Evolutionary conservation across 2,888 invertebrate species (phyloP), one percentile per base, ranked within the genome.

Genomic region (Patella ulyssiponensis): DNA sequence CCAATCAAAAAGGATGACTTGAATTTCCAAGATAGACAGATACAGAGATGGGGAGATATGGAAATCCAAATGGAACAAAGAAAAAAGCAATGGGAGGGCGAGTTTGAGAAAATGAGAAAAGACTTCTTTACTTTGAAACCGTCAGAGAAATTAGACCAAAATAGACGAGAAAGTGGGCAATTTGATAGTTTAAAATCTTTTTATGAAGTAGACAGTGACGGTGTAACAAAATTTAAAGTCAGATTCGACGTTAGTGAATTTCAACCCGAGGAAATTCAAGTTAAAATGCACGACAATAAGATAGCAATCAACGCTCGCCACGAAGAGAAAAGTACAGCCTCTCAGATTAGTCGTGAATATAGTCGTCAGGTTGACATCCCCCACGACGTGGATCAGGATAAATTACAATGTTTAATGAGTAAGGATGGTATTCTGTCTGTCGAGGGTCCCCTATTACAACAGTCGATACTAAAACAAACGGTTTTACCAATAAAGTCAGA

Each of bases 121-220:
- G 91, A 91, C 80, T 91, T 91, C 84, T 91, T 91, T 83, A 88
- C 88, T 15, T 84, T 91, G 52, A 90, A 89, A 78, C 91, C 91
- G 0, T 82, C 86, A 7, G 90, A 89, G 58, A 86, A 87, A 73
- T 53, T 74, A 51, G 64, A 76, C 14, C 79, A 77, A 73, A 83
- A 84, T 54, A 84, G 86, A 69, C 82, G 82, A 44, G 83, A 85
- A 73, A 84, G 73, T 54, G 58, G 77, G 56, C 82, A 86, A 79
- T 75, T 88, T 27, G 87, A 88, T 73, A 82, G 83, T 14, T 76
- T 88, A 71, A 83, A 83, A 71, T 86, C 86, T 27, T 80, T 86
- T 71, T 88, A 86, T 79, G 89, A 88, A 74, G 83, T 83, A 9
- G 87, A 88, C 53, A 80, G 84, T 33, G 82, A 84, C 20, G 90